phyloP scores from a whole-genome alignment of 1,140 invertebrate genomes.

The Macrobrachium rosenbergii region DNA sequence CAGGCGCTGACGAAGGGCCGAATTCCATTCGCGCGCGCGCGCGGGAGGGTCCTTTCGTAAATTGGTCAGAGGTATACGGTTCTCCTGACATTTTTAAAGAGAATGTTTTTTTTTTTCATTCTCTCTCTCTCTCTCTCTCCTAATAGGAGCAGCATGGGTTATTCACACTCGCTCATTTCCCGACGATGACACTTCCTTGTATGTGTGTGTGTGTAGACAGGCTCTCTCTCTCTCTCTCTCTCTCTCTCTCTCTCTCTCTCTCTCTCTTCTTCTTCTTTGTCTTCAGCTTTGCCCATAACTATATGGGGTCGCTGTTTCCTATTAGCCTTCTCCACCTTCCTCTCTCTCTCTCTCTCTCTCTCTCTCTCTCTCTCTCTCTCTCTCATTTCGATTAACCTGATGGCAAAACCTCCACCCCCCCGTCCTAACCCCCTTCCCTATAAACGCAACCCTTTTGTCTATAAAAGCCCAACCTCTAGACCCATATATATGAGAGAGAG shows the following conservation, averaged over 20 bases:
- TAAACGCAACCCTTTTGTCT: too few relatives aligned
- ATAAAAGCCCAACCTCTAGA: too few relatives aligned
- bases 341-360: background rate
- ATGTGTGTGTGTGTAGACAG: too few relatives aligned
- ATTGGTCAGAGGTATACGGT: constrained; percentile 61
- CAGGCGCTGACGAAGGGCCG: background rate
- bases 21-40: background rate
- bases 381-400: background rate
- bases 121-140: too few relatives aligned
- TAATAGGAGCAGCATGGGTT: background rate
- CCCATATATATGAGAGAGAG: too few relatives aligned
- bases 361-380: background rate
- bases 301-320: background rate
- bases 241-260: background rate
- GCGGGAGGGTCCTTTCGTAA: constrained; percentile 14
- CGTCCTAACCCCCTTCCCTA: background rate
- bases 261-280: background rate
- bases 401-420: background rate
- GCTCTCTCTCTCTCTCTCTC: background rate
- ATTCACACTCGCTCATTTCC: background rate
- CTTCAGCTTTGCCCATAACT: background rate
- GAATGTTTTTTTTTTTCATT: constrained; percentile 30
- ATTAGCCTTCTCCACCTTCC: too few relatives aligned
- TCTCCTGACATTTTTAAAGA: constrained; percentile 54
- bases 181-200: background rate